Evolutionary conservation across 92 coral and sea anemone species (phyloP), one percentile per base, ranked within the genome.

Genomic region (Micromussa lordhowensis): DNA sequence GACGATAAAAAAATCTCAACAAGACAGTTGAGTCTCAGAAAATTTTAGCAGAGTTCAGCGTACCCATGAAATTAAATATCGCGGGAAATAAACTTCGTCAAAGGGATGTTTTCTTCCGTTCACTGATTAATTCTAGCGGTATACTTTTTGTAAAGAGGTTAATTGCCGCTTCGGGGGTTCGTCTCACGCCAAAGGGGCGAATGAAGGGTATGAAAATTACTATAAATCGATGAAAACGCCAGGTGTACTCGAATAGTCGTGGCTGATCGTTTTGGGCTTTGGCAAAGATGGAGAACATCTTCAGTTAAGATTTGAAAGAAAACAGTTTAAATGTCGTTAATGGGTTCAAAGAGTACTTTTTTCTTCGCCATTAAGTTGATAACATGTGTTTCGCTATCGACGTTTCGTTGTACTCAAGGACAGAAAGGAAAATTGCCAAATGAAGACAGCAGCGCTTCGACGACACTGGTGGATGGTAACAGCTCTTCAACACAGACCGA

Each of bases 121-220:
- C 70, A 64, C 70, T 26, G 70, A 64, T 64, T 3, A 26, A 24
- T 64, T 7, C 70, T 7, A 16, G 32, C 68, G 32, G 31, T 26
- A 30, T 5, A 12, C 10, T 64, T 64, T 29, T 64, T 64, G 32
- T 8, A 64, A 64, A n/a, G 28, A 10, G 31, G 30, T 22, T 44
- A 36, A 38, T 75, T 75, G 28, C 48, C 31, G 79, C 79, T 36
- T 12, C 19, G 51, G 79, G 79, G 79, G 18, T 75, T 75, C 22
- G 17, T 12, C 12, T 75, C 48, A 36, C 53, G 79, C 57, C n/a
- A 36, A 40, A 21, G 53, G n/a, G 2, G 24, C 28, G 44, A 24
- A 10, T 13, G 4, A 22, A 61, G 48, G 48, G 48, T 4, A 40
- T 64, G 11, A 64, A 24, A 64, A 64, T 63, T 15, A 63, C 10